phyloP scores from a whole-genome alignment of 2,888 invertebrate genomes.

The Diabrotica balteata region DNA sequence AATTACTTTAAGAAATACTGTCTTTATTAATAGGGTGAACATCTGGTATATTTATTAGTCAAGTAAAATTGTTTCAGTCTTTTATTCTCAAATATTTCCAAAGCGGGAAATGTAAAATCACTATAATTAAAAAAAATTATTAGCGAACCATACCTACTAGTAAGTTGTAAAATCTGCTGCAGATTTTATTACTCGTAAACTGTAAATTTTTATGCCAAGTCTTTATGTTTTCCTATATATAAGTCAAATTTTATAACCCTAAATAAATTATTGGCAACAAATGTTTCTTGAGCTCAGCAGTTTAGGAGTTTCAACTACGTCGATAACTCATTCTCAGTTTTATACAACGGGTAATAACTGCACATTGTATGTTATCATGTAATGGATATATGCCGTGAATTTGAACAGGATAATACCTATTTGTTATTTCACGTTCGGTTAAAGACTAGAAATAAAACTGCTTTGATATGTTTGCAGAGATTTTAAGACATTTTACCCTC shows the following conservation, averaged over 20 bases:
- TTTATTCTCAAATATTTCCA: background rate
- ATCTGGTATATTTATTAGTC: background rate
- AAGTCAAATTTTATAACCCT: slow-evolving; percentile 26
- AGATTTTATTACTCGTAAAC: slow-evolving; percentile 22
- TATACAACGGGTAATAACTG: slow-evolving; percentile 17
- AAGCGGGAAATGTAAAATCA: background rate
- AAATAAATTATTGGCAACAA: slow-evolving; percentile 27
- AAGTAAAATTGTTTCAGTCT: background rate
- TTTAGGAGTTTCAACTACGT: slow-evolving; percentile 15
- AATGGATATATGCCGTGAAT: slow-evolving; percentile 1
- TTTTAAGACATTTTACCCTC: no score
- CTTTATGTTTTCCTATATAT: slow-evolving; percentile 20
- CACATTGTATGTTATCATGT: slow-evolving; percentile 22
- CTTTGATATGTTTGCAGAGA: no score
- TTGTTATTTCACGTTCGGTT: slow-evolving; percentile 1
- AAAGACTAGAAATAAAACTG: background rate
- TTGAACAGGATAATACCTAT: background rate
- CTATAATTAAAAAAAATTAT: slow-evolving; percentile 17
- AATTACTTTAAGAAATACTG: no score
- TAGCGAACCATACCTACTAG: slow-evolving; percentile 2
- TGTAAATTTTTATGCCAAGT: slow-evolving; percentile 21
- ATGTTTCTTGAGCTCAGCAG: slow-evolving; percentile 23
- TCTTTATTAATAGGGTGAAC: no score
- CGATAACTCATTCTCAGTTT: slow-evolving; percentile 23
- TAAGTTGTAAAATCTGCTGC: slow-evolving; percentile 14